Conservation (phyloP, 2,113 vertebrate species). For the Ictidomys tridecemlineatus region DNA sequence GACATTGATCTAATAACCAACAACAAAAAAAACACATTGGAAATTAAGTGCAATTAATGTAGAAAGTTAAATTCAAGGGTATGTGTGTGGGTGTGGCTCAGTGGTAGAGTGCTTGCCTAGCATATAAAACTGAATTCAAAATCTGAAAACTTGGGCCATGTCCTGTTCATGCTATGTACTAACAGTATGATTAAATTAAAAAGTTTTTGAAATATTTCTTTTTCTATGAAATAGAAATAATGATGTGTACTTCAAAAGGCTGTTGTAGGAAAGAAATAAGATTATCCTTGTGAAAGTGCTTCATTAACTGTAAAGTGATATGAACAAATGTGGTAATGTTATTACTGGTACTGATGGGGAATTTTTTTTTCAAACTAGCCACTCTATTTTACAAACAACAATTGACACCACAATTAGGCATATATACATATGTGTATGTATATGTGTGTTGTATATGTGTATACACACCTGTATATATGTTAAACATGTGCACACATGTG, state of each 20-base stretch:
- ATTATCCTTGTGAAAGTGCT: accelerated
- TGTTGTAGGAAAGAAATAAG: neutral
- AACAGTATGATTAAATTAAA: neutral
- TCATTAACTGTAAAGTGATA: neutral
- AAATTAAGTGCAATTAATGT: neutral
- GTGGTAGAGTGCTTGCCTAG: neutral
- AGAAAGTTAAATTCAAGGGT: neutral
- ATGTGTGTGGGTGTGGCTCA: neutral
- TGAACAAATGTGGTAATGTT: neutral
- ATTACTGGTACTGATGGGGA: neutral
- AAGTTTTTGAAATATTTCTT: neutral
- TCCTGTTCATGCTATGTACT: neutral
- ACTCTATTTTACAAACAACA: neutral
- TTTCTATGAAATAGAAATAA: neutral
- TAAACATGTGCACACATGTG: neutral
- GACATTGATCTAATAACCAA: neutral
- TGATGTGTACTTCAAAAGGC: neutral
- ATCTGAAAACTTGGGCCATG: neutral
- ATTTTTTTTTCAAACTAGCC: neutral
- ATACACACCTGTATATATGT: no score
- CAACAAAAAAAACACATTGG: no score
- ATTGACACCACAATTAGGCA: neutral
- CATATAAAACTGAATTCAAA: neutral
- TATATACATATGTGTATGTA: no score
- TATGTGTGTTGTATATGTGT: neutral